Percentiles rank a stretch among this genome's conserved stretches.
phyloP scores from a whole-genome alignment of 2,113 vertebrate genomes.

The Nicator chloris region DNA sequence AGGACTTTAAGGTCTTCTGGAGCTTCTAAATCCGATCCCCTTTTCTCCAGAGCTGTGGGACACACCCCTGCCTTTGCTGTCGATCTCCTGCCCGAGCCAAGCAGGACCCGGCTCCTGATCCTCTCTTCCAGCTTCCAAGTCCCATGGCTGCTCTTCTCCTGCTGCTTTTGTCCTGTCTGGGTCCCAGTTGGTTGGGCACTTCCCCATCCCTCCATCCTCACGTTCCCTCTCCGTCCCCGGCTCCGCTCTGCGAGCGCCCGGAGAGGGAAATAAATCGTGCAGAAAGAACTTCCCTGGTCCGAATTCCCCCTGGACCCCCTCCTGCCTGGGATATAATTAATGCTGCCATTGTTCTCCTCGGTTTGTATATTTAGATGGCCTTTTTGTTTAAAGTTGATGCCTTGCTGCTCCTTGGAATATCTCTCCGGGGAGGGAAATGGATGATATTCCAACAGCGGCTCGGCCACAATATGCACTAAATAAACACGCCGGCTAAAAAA shows the following conservation, averaged over 20 bases:
- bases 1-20: neutral
- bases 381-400: constrained; percentile 52
- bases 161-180: neutral
- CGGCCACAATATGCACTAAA: constrained; percentile 18
- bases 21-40: neutral
- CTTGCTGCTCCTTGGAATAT: constrained; percentile 29
- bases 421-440: constrained; percentile 21
- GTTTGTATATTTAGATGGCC: constrained; percentile 58
- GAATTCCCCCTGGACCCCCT: constrained; percentile 1
- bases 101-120: neutral
- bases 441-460: constrained; percentile 8
- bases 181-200: neutral
- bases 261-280: neutral
- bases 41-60: neutral
- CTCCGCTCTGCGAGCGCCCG: neutral
- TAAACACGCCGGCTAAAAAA: constrained; percentile 38
- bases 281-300: neutral
- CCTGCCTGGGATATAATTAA: constrained; percentile 36
- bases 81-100: neutral
- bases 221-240: fast-evolving
- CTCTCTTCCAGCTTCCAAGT: neutral
- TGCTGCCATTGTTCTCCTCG: constrained; percentile 46
- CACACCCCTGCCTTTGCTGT: neutral
- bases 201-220: neutral
- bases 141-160: neutral